These are phyloP conservation scores for Luperina nickerlii DNA, from an alignment of 2,888 invertebrate species.

Conservation along the genomic window DNA sequence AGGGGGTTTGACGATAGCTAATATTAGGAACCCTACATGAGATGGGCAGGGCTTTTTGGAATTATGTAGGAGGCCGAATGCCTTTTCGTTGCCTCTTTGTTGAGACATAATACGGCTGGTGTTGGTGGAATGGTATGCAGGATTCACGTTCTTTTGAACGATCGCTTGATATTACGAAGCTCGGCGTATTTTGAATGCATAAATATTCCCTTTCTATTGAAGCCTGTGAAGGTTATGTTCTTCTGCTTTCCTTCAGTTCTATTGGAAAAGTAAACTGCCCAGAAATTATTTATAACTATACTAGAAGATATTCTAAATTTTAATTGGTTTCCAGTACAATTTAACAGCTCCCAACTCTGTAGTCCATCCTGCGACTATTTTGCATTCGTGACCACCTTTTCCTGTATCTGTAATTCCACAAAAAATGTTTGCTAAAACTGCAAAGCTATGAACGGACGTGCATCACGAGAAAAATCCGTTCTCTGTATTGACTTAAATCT, in stretches of 20 bases:
- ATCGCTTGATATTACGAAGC: constrained; percentile 29
- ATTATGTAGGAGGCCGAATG: constrained; percentile 54
- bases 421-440: constrained; percentile 16
- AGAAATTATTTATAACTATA: not conserved
- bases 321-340: not conserved
- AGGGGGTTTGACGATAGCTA: constrained; percentile 57
- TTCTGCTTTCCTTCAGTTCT: not conserved
- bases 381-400: constrained; percentile 31
- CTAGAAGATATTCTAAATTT: not conserved
- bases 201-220: not conserved
- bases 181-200: constrained; percentile 2
- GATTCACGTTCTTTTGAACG: constrained; percentile 41
- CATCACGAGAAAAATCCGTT: constrained; percentile 5
- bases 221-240: not conserved
- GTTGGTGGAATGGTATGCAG: constrained; percentile 20
- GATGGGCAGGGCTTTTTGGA: constrained; percentile 49
- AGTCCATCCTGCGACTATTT: constrained; percentile 20
- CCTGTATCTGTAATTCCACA: not conserved
- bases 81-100: constrained; percentile 52
- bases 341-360: not conserved
- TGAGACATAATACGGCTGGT: constrained; percentile 34
- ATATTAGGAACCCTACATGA: constrained; percentile 55
- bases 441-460: not conserved
- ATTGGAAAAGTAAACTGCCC: not conserved
- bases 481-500: constrained; percentile 20